Evolutionary conservation across 2,797 vertebrate genomes (phyloP).

Genomic region (Eleutherodactylus coqui): DNA sequence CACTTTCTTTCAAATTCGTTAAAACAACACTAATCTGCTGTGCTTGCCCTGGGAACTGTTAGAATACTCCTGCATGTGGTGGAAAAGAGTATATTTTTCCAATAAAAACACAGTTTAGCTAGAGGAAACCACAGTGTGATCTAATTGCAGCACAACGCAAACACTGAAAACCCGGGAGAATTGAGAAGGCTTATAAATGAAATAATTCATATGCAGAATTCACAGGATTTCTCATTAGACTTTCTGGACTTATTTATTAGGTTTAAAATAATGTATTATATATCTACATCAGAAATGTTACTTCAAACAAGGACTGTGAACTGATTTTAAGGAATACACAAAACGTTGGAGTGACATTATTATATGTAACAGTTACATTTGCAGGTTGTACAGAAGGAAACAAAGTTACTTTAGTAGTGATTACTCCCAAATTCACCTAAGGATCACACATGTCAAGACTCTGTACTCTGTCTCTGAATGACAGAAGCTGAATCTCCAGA

Average conservation of each 20-base stretch:
- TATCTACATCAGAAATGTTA: neutral
- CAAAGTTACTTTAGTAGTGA: neutral
- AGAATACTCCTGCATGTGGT: constrained; percentile 32
- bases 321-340: neutral
- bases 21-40: constrained; percentile 20
- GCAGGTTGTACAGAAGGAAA: neutral
- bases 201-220: constrained; percentile 28
- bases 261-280: neutral
- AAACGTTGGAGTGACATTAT: neutral
- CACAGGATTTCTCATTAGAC: constrained; percentile 8
- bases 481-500: neutral
- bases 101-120: constrained; percentile 53
- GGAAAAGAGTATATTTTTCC: constrained; percentile 43
- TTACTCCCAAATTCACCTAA: neutral
- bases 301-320: neutral
- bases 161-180: constrained; percentile 33
- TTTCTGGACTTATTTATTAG: constrained; percentile 6
- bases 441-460: neutral
- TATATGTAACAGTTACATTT: neutral
- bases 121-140: constrained; percentile 56
- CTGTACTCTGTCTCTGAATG: neutral
- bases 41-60: constrained; percentile 37
- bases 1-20: constrained; percentile 13
- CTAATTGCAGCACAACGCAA: constrained; percentile 54
- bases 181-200: constrained; percentile 21